Percentiles rank a stretch among this genome's conserved stretches.
Conservation (phyloP, 2,797 vertebrate species). For the Pteropus rufus region DNA sequence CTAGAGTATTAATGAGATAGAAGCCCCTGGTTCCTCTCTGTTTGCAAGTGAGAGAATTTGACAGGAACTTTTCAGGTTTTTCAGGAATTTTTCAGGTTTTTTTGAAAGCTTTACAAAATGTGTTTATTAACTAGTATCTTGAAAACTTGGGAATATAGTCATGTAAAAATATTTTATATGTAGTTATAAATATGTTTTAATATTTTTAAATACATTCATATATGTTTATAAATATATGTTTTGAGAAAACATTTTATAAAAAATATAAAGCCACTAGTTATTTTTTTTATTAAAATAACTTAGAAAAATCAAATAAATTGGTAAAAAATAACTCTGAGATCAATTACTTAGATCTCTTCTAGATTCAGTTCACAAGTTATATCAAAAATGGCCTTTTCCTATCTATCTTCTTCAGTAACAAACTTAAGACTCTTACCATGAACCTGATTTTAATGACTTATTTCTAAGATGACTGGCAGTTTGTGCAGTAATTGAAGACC, state of each 20-base stretch:
- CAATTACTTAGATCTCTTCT: neutral
- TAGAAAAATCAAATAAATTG: slow-evolving; percentile 35
- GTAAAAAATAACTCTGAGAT: slow-evolving; percentile 5
- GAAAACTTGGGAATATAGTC: neutral
- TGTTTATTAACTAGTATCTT: neutral
- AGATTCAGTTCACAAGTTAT: slow-evolving; percentile 3
- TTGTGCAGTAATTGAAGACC: neutral
- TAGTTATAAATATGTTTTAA: neutral
- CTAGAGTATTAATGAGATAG: neutral
- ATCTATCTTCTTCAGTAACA: neutral
- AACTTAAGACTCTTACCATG: neutral
- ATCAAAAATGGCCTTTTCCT: slow-evolving; percentile 24
- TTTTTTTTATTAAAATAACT: slow-evolving; percentile 13
- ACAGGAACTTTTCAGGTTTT: neutral
- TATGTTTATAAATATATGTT: neutral
- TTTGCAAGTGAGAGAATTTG: slow-evolving; percentile 25
- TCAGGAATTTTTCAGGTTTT: neutral
- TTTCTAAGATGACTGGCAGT: neutral
- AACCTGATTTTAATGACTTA: neutral
- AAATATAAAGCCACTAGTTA: neutral
- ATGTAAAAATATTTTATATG: neutral
- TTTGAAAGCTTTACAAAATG: neutral
- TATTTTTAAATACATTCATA: neutral
- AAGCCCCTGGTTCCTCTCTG: neutral
- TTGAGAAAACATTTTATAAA: neutral